A percentile compares a stretch with the other conserved stretches of the same genome.
These are phyloP conservation scores for Benthosema pterotum DNA, from an alignment of 2,797 vertebrate genomes.

Conservation along the genomic window DNA sequence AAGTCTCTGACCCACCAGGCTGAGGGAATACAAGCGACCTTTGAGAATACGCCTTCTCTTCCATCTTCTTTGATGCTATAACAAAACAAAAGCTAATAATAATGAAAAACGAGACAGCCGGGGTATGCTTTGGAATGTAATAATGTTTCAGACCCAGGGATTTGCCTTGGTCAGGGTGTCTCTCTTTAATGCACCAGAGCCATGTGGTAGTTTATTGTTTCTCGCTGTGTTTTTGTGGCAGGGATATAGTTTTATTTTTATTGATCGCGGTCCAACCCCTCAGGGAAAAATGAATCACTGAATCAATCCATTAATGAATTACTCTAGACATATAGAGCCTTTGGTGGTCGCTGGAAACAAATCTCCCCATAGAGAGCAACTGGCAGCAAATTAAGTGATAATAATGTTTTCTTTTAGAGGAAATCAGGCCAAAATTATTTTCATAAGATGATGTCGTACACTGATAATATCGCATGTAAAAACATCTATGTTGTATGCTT, in stretches of 20 bases:
- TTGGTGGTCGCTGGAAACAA: background rate
- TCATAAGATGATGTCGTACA: no score
- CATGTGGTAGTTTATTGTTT: background rate
- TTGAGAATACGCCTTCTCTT: constrained; percentile 34
- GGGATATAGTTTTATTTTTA: background rate
- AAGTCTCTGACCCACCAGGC: constrained; percentile 57
- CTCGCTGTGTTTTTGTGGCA: constrained; percentile 2
- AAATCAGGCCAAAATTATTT: background rate
- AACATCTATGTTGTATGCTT: no score
- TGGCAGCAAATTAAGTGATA: background rate
- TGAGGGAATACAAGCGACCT: constrained; percentile 15
- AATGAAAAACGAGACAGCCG: constrained; percentile 6
- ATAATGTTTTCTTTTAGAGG: background rate
- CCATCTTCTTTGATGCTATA: constrained; percentile 24
- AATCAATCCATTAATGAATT: constrained; percentile 19
- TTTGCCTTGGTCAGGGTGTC: background rate
- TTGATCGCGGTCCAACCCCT: constrained; percentile 9
- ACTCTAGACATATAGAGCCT: background rate
- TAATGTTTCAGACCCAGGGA: background rate
- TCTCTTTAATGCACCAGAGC: background rate
- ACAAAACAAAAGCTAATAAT: constrained; percentile 5
- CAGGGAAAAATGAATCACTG: constrained; percentile 1
- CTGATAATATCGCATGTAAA: no score
- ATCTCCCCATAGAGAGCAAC: background rate
- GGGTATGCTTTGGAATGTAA: no score